Percentiles rank a stretch among this genome's conserved stretches.
These are phyloP conservation scores for Phrixothrix hirtus DNA, from an alignment of 2,888 invertebrate species.

Conservation along the genomic window DNA sequence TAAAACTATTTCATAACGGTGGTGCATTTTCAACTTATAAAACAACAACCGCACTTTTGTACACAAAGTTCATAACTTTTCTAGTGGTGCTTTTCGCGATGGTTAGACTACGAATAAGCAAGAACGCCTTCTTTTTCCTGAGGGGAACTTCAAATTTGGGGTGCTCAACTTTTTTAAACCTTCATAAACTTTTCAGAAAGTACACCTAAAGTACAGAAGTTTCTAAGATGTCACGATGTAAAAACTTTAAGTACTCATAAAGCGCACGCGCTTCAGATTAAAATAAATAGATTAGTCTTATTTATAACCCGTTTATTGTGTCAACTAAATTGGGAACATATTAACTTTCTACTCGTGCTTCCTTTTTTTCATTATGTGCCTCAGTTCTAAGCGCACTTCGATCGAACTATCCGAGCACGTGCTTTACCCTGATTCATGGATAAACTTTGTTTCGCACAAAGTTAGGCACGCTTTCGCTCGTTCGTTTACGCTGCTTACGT, in stretches of 20 bases:
- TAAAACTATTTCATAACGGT: not conserved
- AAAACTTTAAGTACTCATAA: conserved; percentile 38
- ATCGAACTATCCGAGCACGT: not conserved
- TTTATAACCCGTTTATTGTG: conserved; percentile 41
- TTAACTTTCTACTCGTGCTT: conserved; percentile 10
- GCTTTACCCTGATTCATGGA: too few relatives aligned
- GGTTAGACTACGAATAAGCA: conserved; percentile 31
- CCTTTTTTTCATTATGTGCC: too few relatives aligned
- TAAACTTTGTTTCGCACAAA: too few relatives aligned
- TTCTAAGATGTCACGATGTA: conserved; percentile 38
- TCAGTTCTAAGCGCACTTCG: too few relatives aligned
- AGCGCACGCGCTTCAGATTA: conserved; percentile 30
- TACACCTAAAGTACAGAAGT: conserved; percentile 37
- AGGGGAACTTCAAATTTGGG: conserved; percentile 26
- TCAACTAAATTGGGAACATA: conserved; percentile 38
- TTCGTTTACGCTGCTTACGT: too few relatives aligned
- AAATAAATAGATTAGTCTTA: conserved; percentile 38
- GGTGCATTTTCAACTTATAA: conserved; percentile 8
- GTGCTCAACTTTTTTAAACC: conserved; percentile 28
- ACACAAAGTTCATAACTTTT: conserved; percentile 27
- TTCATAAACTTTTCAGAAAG: conserved; percentile 30
- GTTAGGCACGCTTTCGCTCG: not conserved
- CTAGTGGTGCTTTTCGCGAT: conserved; percentile 30
- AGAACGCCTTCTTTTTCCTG: conserved; percentile 25
- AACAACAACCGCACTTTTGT: conserved; percentile 11